Conservation (phyloP, 1,140 invertebrate species). For the Habropoda laboriosa region DNA sequence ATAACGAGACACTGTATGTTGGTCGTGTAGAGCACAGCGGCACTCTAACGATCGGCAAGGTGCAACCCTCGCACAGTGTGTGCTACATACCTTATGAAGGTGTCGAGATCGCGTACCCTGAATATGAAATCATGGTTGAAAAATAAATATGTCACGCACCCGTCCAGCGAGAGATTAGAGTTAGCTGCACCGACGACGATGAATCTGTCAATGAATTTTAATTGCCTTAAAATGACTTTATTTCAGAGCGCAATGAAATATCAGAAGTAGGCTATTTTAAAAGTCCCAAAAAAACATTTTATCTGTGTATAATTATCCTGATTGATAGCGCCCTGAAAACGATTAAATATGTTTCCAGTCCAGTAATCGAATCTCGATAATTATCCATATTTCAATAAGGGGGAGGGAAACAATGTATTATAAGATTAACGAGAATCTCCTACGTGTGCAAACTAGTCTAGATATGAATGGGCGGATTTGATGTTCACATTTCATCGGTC, state of each 20-base stretch:
- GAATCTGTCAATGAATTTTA: constrained; percentile 15
- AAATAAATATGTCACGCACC: constrained; percentile 34
- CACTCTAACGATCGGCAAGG: constrained; percentile 87
- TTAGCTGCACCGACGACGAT: constrained; percentile 31
- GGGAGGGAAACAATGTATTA: neutral
- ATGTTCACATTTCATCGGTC: constrained; percentile 40
- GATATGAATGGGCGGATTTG: constrained; percentile 13
- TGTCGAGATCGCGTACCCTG: constrained; percentile 86
- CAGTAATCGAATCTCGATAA: neutral
- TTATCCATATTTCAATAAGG: constrained; percentile 6
- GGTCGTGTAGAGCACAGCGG: constrained; percentile 87
- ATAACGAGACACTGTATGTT: constrained; percentile 88
- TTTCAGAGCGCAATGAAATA: neutral
- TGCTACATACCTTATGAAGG: constrained; percentile 89
- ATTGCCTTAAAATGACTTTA: neutral
- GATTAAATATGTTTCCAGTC: neutral
- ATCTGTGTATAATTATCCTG: neutral
- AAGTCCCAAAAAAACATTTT: neutral
- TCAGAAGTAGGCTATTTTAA: neutral
- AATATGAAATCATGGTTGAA: constrained; percentile 88
- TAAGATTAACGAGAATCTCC: constrained; percentile 41
- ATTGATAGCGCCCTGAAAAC: neutral
- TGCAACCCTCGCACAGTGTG: constrained; percentile 87
- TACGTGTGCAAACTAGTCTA: constrained; percentile 60
- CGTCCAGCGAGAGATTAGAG: neutral